Base-by-base conservation (phyloP, 1,140 invertebrate species). In the Meloidogyne chitwoodi region DNA sequence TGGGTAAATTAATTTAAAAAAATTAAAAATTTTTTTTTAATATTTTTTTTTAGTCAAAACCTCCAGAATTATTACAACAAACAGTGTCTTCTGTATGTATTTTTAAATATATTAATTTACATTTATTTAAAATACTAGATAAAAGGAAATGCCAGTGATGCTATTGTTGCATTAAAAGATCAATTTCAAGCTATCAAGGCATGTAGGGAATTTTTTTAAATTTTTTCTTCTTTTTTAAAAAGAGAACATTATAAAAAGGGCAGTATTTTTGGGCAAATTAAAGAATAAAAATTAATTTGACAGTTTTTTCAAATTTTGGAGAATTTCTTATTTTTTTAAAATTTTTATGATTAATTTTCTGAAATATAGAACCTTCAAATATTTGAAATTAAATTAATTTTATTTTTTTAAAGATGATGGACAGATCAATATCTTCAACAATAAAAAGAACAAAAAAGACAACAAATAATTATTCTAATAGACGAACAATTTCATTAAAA, bases 111-210 rank as follows among this genome's bases (percentile, higher is more conserved):
- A 29, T 68, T 27, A 72, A 64, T 74, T 68, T 56, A 34, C 75
- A 22, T 16, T 8, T 22, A 68, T 72, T 19, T 19, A 83, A 16
- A 48, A 83, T n/a, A n/a, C n/a, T n/a, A n/a, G 81, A 83, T 84
- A n/a, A 75, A 75, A 63, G 83, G 83, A 61, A 84, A 84, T 44
- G 83, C 83, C 22, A 84, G 16, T 63, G 83, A 84, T 48, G 77
- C 84, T 6, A 82, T 84, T 65, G 83, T 76, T 34, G 83, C 80
- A 19, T 67, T 84, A 38, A 84, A 84, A 27, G 83, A 83, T 14
- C 71, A 70, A 75, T 65, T 83, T 19, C 72, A 75, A 22, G 74
- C 77, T 12, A 82, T 83, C 16, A 70, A 76, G 44, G 82, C 83
- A 61, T 19, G 73, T 29, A 22, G 27, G n/a, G 67, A 38, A 79